A percentile compares a stretch with the other conserved stretches of the same genome.
These are phyloP conservation scores for Caenorhabditis drosophilae DNA, from an alignment of 2,888 invertebrate genomes.

Conservation along the genomic window DNA sequence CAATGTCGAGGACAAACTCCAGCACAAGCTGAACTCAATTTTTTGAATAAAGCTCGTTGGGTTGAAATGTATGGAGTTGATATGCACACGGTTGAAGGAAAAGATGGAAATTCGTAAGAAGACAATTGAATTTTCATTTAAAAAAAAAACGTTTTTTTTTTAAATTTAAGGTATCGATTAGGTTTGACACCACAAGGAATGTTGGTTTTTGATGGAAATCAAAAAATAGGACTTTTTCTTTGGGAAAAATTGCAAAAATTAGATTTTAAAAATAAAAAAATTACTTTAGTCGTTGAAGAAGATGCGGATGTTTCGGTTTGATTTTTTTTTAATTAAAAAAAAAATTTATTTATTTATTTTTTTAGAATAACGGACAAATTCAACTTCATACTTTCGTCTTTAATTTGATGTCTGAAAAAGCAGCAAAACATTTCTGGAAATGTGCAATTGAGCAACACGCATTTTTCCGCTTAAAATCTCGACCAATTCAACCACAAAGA, in stretches of 20 bases:
- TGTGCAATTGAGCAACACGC: constrained; percentile 99
- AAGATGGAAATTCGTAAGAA: constrained; percentile 88
- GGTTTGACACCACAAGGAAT: constrained; percentile 98
- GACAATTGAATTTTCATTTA: not conserved
- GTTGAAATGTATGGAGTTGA: constrained; percentile 98
- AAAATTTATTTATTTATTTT: not conserved
- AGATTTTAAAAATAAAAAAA: constrained; percentile 95
- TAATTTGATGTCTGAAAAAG: constrained; percentile 89
- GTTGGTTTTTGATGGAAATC: constrained; percentile 92
- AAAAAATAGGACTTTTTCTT: constrained; percentile 96
- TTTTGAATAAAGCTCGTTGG: constrained; percentile 91
- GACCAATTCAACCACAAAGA: constrained; percentile 26
- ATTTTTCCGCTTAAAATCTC: constrained; percentile 83
- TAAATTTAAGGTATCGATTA: constrained; percentile 78
- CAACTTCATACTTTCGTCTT: constrained; percentile 99
- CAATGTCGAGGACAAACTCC: constrained; percentile 80
- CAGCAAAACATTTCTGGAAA: constrained; percentile 99
- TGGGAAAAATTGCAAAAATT: constrained; percentile 97
- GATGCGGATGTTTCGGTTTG: constrained; percentile 84
- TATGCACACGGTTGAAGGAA: constrained; percentile 86
- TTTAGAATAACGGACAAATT: constrained; percentile 56
- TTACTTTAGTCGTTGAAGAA: constrained; percentile 95
- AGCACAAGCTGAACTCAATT: constrained; percentile 95
- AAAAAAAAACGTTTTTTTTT: not conserved
- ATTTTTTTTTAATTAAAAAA: constrained; percentile 1